Base-by-base conservation (phyloP, 1,140 invertebrate species). In the Ylistrum balloti region DNA sequence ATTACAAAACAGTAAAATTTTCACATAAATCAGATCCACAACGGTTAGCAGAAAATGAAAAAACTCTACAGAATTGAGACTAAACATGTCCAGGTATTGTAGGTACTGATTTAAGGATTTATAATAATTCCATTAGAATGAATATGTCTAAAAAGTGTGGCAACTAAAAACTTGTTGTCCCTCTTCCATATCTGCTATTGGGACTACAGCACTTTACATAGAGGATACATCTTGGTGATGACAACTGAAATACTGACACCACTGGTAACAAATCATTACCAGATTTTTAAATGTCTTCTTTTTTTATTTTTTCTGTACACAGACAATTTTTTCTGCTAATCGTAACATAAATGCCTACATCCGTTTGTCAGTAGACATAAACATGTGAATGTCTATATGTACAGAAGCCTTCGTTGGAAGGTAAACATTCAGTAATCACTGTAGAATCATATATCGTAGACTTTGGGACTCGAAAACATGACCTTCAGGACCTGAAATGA, bases 341-440 rank as follows among this genome's bases (percentile, higher is more conserved):
- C 56, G 11, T 28, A 28, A 74, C 56, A n/a, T 74, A 74, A n/a
- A 74, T 74, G 22, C 56, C 56, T 74, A n/a, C 56, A 74, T 74
- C 15, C 22, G 56, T 74, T n/a, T 74, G n/a, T 5, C 56, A 74
- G 56, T 28, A n/a, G 20, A 74, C 22, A 28, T 17, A 28, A n/a
- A 74, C n/a, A 74, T 74, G n/a, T 74, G 28, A n/a, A 74, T 28
- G 56, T 74, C 56, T 74, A 74, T 74, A 74, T 74, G n/a, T n/a
- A 74, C 56, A 74, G 56, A 74, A 74, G 56, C 22, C 1, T 28
- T 74, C 28, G 56, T n/a, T n/a, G 7, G 56, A 74, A 74, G 11
- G 56, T 74, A 74, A 74, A 74, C 56, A 74, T 17, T 17, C 22
- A 74, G 11, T 28, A 74, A n/a, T 74, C 22, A n/a, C 28, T n/a